phyloP scores from a whole-genome alignment of 2,888 invertebrate genomes.

The Chirona hameri region DNA sequence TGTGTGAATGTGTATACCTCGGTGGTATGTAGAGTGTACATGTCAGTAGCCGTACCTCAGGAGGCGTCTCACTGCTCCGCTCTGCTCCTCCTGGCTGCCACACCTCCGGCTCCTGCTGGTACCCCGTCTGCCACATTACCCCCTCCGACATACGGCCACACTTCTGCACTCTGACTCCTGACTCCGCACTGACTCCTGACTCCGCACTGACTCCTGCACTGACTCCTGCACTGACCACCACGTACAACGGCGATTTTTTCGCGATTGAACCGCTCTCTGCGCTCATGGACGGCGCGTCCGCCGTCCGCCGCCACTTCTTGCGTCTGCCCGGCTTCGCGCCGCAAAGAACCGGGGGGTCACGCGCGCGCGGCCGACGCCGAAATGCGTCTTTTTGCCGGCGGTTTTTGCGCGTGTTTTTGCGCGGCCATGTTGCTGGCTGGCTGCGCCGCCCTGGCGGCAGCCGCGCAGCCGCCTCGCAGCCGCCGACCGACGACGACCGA shows the following conservation, averaged over 20 bases:
- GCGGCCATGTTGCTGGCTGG: constrained; percentile 45
- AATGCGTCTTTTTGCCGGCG: background rate
- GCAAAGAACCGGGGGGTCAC: constrained; percentile 2
- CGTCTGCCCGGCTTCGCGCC: background rate
- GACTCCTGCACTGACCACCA: too few relatives aligned
- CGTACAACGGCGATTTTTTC: background rate
- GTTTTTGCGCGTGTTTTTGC: constrained; percentile 36
- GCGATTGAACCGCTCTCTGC: background rate
- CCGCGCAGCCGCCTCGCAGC: background rate
- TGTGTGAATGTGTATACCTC: too few relatives aligned
- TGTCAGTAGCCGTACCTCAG: too few relatives aligned
- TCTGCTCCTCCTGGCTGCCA: too few relatives aligned
- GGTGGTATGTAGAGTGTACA: too few relatives aligned
- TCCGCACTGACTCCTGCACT: too few relatives aligned
- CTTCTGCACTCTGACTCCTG: too few relatives aligned
- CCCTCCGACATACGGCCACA: too few relatives aligned
- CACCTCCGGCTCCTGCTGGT: too few relatives aligned
- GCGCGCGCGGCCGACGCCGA: background rate
- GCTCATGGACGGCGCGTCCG: background rate
- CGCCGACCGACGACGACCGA: background rate
- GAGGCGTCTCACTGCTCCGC: too few relatives aligned
- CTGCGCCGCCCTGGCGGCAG: constrained; percentile 40
- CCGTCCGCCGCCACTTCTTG: background rate
- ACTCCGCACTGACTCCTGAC: too few relatives aligned
- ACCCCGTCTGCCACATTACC: too few relatives aligned